phyloP scores from a whole-genome alignment of 2,113 vertebrate genomes.

The Ciconia stormi region DNA sequence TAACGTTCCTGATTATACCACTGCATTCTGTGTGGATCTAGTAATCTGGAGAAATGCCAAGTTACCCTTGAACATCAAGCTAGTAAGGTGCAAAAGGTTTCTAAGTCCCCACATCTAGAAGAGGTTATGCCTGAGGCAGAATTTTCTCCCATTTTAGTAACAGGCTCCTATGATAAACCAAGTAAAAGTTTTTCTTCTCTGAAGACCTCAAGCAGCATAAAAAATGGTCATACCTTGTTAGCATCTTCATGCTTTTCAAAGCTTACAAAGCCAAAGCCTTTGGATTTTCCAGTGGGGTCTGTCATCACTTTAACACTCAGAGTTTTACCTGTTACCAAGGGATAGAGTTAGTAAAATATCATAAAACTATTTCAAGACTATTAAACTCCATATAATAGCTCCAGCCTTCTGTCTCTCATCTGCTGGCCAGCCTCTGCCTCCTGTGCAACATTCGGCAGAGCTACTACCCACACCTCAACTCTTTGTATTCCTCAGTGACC shows the following conservation, averaged over 20 bases:
- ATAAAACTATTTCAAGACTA: background rate
- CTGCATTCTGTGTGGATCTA: background rate
- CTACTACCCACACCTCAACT: background rate
- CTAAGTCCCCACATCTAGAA: background rate
- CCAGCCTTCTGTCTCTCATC: background rate
- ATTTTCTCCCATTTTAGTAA: background rate
- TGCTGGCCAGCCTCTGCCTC: background rate
- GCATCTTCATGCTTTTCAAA: slow-evolving; percentile 98
- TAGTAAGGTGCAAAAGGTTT: background rate
- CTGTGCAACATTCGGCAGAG: background rate
- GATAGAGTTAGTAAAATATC: slow-evolving; percentile 35
- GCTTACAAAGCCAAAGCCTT: slow-evolving; percentile 98
- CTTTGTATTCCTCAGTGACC: background rate
- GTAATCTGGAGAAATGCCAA: background rate
- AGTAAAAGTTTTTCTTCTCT: background rate
- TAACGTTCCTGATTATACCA: background rate
- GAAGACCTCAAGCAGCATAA: background rate
- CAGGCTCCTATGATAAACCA: background rate
- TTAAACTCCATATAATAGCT: background rate
- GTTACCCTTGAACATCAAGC: background rate
- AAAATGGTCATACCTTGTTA: slow-evolving; percentile 84
- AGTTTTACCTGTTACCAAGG: slow-evolving; percentile 88
- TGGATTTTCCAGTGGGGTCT: slow-evolving; percentile 93
- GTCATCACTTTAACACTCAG: slow-evolving; percentile 98
- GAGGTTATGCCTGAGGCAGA: background rate